Evolutionary conservation across 2,888 invertebrate genomes (phyloP).

Genomic region (Cephus pulcher): DNA sequence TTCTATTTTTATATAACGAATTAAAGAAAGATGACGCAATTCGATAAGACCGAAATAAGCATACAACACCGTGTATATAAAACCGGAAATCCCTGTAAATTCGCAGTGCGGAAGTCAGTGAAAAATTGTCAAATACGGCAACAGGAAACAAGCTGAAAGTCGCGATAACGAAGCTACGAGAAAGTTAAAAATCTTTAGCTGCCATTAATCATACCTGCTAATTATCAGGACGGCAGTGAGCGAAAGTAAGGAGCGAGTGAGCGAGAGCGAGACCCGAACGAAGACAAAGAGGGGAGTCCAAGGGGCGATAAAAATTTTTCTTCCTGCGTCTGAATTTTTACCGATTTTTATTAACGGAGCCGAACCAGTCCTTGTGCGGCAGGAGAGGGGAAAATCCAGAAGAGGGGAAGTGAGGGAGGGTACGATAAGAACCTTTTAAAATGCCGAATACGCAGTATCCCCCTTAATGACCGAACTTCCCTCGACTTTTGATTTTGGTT

Average conservation of each 20-base stretch:
- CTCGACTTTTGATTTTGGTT: not conserved
- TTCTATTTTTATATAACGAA: not conserved
- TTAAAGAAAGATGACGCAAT: not conserved
- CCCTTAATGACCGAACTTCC: not conserved
- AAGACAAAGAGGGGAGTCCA: not conserved
- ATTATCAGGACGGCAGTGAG: not conserved
- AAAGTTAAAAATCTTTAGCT: conserved; percentile 12
- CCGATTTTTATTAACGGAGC: not conserved
- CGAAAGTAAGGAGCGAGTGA: not conserved
- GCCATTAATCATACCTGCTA: conserved; percentile 14
- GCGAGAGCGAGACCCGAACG: not conserved
- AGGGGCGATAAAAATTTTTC: not conserved
- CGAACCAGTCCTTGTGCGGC: not conserved
- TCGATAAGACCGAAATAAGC: too few relatives aligned
- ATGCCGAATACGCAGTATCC: not conserved
- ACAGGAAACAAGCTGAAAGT: not conserved
- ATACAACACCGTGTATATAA: not conserved
- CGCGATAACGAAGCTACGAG: not conserved
- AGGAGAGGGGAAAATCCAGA: too few relatives aligned
- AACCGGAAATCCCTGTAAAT: not conserved
- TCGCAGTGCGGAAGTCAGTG: not conserved
- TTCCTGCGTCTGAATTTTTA: not conserved
- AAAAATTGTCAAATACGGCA: not conserved
- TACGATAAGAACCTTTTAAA: not conserved
- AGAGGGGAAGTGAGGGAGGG: too few relatives aligned